Conservation (phyloP, 2,113 vertebrate genomes). For the Rhegmatorhina hoffmannsi region DNA sequence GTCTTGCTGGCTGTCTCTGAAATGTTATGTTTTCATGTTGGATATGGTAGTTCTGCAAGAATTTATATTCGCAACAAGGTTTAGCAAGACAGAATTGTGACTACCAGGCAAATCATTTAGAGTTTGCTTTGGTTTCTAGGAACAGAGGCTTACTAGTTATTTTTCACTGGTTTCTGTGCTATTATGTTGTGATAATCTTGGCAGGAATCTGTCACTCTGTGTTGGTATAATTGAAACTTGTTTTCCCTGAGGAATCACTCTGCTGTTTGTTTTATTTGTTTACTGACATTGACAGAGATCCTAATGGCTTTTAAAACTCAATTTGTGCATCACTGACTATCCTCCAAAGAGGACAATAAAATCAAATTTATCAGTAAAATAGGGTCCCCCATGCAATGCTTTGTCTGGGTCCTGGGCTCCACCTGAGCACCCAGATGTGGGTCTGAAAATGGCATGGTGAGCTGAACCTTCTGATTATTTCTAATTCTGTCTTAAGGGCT, state of each 20-base stretch:
- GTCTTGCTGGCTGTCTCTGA: not conserved
- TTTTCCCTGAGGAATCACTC: constrained; percentile 69
- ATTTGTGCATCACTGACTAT: constrained; percentile 71
- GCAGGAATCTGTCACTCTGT: constrained; percentile 65
- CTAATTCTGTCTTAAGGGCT: not conserved
- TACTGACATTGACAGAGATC: constrained; percentile 74
- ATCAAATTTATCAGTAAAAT: constrained; percentile 63
- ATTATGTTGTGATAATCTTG: constrained; percentile 69
- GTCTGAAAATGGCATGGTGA: not conserved
- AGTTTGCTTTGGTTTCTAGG: constrained; percentile 21
- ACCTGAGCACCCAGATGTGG: not conserved
- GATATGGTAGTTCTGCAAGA: not conserved
- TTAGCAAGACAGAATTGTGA: not conserved
- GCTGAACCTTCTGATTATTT: not conserved
- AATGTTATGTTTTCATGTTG: not conserved
- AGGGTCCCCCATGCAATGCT: constrained; percentile 6
- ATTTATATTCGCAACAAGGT: not conserved
- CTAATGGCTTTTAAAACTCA: constrained; percentile 73
- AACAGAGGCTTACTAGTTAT: constrained; percentile 36
- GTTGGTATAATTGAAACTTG: constrained; percentile 71
- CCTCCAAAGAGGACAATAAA: constrained; percentile 67
- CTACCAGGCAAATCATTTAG: not conserved
- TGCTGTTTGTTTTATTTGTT: constrained; percentile 72
- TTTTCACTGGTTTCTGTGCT: constrained; percentile 61
- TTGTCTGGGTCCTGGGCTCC: constrained; percentile 8